Percentiles rank a stretch among this genome's conserved stretches.
Evolutionary conservation across 37 sponge, comb jelly and placozoan genomes (phyloP).

Genomic region (Hexactinellida sp.): DNA sequence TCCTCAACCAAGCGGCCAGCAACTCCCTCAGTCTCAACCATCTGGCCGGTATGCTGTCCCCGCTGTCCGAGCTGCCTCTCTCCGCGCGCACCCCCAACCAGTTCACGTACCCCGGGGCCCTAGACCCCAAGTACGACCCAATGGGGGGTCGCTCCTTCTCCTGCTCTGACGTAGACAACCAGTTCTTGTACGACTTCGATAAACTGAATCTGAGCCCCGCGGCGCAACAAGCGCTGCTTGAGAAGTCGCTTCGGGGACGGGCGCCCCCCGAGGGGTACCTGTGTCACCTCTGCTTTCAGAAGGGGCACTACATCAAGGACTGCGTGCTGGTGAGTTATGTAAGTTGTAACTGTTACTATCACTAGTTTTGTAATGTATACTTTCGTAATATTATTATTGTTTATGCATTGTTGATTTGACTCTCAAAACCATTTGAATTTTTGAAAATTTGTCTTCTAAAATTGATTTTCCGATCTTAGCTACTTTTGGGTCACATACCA

Average conservation of each 20-base stretch:
- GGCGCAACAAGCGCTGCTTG: neutral
- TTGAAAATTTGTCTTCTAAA: too few relatives aligned
- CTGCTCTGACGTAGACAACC: constrained; percentile 2
- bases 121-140: neutral
- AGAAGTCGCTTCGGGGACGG: neutral
- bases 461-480: too few relatives aligned
- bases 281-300: constrained; percentile 30
- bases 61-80: neutral
- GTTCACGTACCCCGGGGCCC: neutral
- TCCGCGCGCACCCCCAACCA: neutral
- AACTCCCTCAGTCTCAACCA: neutral
- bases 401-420: too few relatives aligned
- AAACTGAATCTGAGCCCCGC: neutral
- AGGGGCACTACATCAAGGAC: constrained; percentile 32
- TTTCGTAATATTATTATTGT: too few relatives aligned
- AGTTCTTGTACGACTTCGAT: neutral
- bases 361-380: neutral
- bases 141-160: neutral
- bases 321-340: constrained; percentile 23
- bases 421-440: too few relatives aligned
- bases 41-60: neutral
- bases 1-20: neutral
- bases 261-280: constrained; percentile 27
- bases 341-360: neutral
- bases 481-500: too few relatives aligned